These are phyloP conservation scores for Chironex yamaguchii DNA, from an alignment of 30 jellyfish, hydroid and myxozoan genomes.

Conservation along the genomic window DNA sequence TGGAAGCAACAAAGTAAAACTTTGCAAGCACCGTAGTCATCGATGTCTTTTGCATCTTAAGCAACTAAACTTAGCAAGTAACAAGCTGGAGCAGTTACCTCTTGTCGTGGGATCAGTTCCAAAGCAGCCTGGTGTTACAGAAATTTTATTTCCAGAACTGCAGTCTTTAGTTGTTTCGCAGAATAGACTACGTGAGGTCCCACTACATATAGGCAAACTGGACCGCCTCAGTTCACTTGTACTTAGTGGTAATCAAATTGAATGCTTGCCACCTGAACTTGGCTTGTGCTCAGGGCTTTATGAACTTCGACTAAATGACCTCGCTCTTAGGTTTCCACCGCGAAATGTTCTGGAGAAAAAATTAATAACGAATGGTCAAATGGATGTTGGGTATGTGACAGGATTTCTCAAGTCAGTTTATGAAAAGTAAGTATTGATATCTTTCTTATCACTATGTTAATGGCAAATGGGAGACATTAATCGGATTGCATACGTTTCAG, in stretches of 20 bases:
- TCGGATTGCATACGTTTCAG: background rate
- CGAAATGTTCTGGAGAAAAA: slow-evolving; percentile 60
- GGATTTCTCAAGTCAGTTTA: slow-evolving; percentile 81
- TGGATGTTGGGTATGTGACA: slow-evolving; percentile 68
- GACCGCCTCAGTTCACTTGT: slow-evolving; percentile 48
- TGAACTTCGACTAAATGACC: slow-evolving; percentile 70
- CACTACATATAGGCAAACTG: slow-evolving; percentile 79
- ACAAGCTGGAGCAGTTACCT: slow-evolving; percentile 43
- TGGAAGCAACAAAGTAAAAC: background rate
- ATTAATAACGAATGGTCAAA: slow-evolving; percentile 35
- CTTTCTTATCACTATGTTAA: too few relatives aligned
- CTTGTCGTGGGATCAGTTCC: background rate
- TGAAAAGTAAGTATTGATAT: slow-evolving; percentile 80
- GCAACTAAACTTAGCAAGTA: slow-evolving; percentile 56
- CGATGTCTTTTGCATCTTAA: slow-evolving; percentile 43
- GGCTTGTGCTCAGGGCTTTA: slow-evolving; percentile 81
- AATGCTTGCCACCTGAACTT: slow-evolving; percentile 81
- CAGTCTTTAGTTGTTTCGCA: slow-evolving; percentile 65
- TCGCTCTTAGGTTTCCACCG: slow-evolving; percentile 74
- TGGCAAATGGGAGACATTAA: too few relatives aligned
- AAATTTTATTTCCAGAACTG: slow-evolving; percentile 54
- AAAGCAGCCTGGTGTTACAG: slow-evolving; percentile 31
- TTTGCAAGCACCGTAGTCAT: slow-evolving; percentile 88
- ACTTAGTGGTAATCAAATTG: slow-evolving; percentile 52
- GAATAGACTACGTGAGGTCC: slow-evolving; percentile 65